Conservation (phyloP, 2,797 vertebrate genomes). For the Heteromormyrus szaboi region DNA sequence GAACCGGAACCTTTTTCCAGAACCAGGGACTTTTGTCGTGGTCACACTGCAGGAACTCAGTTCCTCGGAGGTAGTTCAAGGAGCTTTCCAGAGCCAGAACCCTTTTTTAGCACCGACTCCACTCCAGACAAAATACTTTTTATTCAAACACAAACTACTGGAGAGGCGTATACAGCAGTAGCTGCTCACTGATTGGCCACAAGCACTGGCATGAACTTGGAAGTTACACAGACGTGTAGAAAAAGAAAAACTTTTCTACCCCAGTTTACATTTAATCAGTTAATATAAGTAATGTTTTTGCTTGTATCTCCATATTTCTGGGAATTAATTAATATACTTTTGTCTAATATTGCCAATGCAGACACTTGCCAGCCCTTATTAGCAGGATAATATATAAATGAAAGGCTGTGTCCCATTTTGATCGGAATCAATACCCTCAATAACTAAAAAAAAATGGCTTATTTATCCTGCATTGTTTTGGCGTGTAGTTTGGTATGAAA, state of each 20-base stretch:
- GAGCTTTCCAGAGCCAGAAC: neutral
- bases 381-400: neutral
- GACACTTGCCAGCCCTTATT: neutral
- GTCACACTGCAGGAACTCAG: neutral
- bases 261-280: neutral
- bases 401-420: neutral
- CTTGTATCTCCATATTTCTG: neutral
- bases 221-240: neutral
- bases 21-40: neutral
- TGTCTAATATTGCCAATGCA: neutral
- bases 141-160: neutral
- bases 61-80: neutral
- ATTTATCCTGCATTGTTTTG: neutral
- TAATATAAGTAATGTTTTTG: neutral
- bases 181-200: neutral
- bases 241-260: neutral
- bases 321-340: neutral
- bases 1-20: neutral
- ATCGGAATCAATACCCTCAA: neutral
- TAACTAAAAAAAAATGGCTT: neutral
- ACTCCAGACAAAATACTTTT: neutral
- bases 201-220: neutral
- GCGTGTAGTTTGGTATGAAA: neutral
- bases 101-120: neutral
- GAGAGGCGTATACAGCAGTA: neutral